phyloP scores from a whole-genome alignment of 1,140 invertebrate species.

The Chrysopa pallens region DNA sequence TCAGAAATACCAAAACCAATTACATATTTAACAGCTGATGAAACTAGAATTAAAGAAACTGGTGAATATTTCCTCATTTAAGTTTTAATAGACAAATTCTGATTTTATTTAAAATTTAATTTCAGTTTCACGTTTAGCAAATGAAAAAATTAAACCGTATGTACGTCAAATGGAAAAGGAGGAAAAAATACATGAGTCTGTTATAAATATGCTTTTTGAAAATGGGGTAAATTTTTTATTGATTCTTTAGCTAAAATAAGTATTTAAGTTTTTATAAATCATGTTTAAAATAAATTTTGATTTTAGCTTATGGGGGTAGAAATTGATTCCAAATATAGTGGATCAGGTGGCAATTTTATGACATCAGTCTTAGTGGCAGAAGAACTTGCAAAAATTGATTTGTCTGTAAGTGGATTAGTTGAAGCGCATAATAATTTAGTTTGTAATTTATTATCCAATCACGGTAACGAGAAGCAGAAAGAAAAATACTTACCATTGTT shows the following conservation, averaged over 20 bases:
- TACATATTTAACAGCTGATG: constrained; percentile 56
- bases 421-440: constrained; percentile 92
- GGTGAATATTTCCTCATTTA: constrained; percentile 35
- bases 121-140: constrained; percentile 69
- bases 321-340: constrained; percentile 71
- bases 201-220: constrained; percentile 60
- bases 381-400: constrained; percentile 85
- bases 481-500: constrained; percentile 73
- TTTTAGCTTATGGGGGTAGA: constrained; percentile 83
- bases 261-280: not conserved
- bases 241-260: not conserved
- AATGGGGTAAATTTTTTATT: constrained; percentile 49
- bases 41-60: constrained; percentile 59
- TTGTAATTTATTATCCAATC: constrained; percentile 68
- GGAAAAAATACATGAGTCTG: constrained; percentile 49
- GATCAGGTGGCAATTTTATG: constrained; percentile 74
- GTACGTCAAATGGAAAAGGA: constrained; percentile 88
- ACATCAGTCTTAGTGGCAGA: constrained; percentile 78
- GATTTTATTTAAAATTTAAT: constrained; percentile 11
- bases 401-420: constrained; percentile 66
- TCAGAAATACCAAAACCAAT: constrained; percentile 26
- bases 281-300: not conserved
- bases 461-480: constrained; percentile 69
- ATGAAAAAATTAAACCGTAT: constrained; percentile 70
- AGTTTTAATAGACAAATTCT: too few species aligned